Evolutionary conservation across 2,797 vertebrate species (phyloP).

Genomic region (Tauraco hartlaubi): DNA sequence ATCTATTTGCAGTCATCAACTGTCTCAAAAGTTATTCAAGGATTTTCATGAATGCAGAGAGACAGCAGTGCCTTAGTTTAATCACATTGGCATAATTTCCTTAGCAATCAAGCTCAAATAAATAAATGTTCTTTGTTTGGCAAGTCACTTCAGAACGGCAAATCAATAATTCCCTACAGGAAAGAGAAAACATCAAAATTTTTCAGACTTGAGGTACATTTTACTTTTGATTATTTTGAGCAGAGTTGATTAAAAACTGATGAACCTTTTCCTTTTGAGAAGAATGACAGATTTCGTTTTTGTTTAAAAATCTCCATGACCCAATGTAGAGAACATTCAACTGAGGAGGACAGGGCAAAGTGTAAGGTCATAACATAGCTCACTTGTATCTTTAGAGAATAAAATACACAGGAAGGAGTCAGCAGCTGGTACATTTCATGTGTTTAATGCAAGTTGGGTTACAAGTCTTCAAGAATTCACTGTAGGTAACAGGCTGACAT

Average conservation of each 20-base stretch:
- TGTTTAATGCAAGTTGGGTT: neutral
- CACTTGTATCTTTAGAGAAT: neutral
- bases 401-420: neutral
- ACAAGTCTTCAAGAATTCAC: neutral
- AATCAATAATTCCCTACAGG: constrained; percentile 13
- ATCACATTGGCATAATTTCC: neutral
- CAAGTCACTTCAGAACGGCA: constrained; percentile 14
- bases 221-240: constrained; percentile 17
- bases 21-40: neutral
- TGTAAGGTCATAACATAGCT: neutral
- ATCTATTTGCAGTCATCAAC: neutral
- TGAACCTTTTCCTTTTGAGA: neutral
- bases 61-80: neutral
- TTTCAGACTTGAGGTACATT: neutral
- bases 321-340: neutral
- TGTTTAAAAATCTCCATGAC: neutral
- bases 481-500: neutral
- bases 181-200: neutral
- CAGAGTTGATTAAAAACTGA: constrained; percentile 18
- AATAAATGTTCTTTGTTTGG: constrained; percentile 49
- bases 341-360: neutral
- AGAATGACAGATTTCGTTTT: neutral
- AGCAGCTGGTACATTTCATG: neutral
- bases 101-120: constrained; percentile 51
- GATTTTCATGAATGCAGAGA: neutral